Base-by-base conservation (phyloP, 2,797 vertebrate genomes). In the Yasuhikotakia modesta region DNA sequence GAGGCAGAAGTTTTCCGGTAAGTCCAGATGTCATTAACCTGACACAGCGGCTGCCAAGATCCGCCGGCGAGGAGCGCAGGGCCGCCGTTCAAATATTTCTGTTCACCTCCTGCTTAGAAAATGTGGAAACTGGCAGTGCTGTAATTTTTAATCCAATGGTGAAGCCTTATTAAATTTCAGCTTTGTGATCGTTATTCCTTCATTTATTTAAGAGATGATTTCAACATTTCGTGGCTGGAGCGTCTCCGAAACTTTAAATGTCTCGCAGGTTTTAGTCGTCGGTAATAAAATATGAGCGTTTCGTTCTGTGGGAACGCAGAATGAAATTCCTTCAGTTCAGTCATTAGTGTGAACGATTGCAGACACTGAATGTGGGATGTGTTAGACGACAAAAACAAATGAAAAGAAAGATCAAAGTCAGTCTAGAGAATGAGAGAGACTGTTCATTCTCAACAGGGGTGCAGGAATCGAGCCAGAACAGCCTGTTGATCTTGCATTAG, bases 401-500 rank as follows among this genome's bases (percentile, higher is more conserved):
- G 45, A 73, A 24, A 68, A 45, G 70, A 79, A 77, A 78, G 73
- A 82, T 79, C 78, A 78, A 81, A 85, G 66, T 64, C 6, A 45
- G 66, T 74, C 64, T 77, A 13, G 70, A 79, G 58, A 69, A 35
- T 16, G 19, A 22, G 46, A 24, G 11, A 67, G 43, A 27, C 3
- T 16, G 55, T 24, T 79, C 39, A 48, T 75, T 74, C 35, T 70
- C 50, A 58, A 68, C 73, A 60, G 50, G 67, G 35, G 67, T 53
- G 61, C 65, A 66, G 72, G 79, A 85, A 81, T 87, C 79, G 27
- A 60, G 50, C 16, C 45, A 27, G 74, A 5, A 53, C 46, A 10
- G 13, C 39, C 6, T n/a, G 32, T 65, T 65, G 1, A 8, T 60
- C 35, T 35, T 19, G 16, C 66, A 5, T n/a, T 24, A 30, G 2